Evolutionary conservation across 2,888 invertebrate species (phyloP).

Genomic region (Carpatolechia fugitivella): DNA sequence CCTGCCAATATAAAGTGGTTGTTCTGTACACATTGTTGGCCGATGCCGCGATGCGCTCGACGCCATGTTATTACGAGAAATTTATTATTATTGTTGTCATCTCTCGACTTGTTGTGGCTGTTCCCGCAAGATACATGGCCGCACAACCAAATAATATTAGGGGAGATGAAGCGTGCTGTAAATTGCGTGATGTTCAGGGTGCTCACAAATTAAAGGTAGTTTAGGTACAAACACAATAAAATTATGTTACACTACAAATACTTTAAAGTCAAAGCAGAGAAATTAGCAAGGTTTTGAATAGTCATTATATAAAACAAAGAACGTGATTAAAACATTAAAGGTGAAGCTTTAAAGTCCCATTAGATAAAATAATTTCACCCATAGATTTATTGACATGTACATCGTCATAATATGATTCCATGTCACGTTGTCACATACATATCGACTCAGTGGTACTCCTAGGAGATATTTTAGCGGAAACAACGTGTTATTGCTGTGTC

Average conservation of each 20-base stretch:
- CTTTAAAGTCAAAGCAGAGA: too few relatives aligned
- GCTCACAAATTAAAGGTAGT: too few relatives aligned
- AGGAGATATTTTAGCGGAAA: neutral
- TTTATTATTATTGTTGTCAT: slow-evolving; percentile 31
- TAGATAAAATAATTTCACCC: too few relatives aligned
- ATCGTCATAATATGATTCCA: too few relatives aligned
- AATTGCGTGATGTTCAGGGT: neutral
- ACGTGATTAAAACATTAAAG: too few relatives aligned
- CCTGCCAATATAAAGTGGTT: slow-evolving; percentile 14
- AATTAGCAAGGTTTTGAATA: too few relatives aligned
- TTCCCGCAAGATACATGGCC: slow-evolving; percentile 14
- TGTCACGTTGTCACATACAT: neutral
- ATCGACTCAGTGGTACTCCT: neutral
- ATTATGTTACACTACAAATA: too few relatives aligned
- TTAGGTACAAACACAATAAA: too few relatives aligned
- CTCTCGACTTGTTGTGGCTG: slow-evolving; percentile 18
- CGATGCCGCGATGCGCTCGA: slow-evolving; percentile 16
- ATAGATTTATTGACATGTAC: too few relatives aligned
- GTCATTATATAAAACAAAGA: too few relatives aligned
- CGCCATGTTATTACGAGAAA: slow-evolving; percentile 24
- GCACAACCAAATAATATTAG: slow-evolving; percentile 18
- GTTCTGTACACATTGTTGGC: slow-evolving; percentile 11
- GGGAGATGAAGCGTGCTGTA: slow-evolving; percentile 1
- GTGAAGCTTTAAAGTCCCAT: too few relatives aligned
- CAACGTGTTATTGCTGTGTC: neutral